These are phyloP conservation scores for Corythaeola cristata DNA, from an alignment of 2,113 vertebrate genomes.

Conservation along the genomic window DNA sequence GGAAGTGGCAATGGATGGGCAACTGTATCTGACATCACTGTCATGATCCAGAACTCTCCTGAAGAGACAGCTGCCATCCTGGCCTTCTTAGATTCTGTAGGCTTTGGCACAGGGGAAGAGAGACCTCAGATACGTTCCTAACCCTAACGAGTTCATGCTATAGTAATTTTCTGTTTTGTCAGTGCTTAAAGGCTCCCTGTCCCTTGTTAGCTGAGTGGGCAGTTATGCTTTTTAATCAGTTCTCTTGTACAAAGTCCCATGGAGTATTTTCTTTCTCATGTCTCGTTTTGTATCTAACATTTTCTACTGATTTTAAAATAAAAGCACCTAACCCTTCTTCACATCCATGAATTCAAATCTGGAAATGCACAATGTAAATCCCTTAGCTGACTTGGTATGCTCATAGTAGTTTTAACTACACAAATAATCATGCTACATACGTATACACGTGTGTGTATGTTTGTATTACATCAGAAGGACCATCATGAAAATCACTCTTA, in stretches of 20 bases:
- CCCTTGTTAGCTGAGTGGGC: not conserved
- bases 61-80: not conserved
- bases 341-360: not conserved
- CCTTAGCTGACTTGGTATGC: not conserved
- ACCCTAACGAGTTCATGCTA: not conserved
- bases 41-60: not conserved
- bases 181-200: not conserved
- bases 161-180: not conserved
- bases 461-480: not conserved
- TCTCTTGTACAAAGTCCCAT: not conserved
- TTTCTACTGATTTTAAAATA: slow-evolving; percentile 38
- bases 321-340: not conserved
- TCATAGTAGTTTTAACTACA: not conserved
- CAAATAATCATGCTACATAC: not conserved
- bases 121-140: not conserved
- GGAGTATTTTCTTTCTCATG: not conserved
- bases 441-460: not conserved
- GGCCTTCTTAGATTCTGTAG: not conserved
- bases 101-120: not conserved
- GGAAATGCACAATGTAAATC: not conserved
- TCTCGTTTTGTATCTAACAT: not conserved
- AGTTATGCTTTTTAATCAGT: rapidly evolving
- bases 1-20: not conserved
- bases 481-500: not conserved
- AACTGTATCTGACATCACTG: not conserved